Base-by-base conservation (phyloP, 2,888 invertebrate genomes). In the Acheta domesticus region DNA sequence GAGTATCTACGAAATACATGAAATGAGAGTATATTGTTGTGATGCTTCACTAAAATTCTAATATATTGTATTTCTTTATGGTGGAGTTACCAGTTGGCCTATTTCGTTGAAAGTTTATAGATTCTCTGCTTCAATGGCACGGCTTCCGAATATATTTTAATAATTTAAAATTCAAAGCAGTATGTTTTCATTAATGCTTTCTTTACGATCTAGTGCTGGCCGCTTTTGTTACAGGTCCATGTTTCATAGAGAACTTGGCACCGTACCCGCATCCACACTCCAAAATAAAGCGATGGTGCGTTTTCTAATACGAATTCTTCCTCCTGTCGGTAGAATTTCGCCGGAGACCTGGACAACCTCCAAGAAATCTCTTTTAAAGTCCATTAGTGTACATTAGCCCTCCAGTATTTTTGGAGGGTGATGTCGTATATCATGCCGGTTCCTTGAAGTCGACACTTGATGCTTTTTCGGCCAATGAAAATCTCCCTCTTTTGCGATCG, bases 231-330 rank as follows among this genome's bases (percentile, higher is more conserved):
- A 62, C 62, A 19, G 62, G n/a, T n/a, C 62, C 62, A 62, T 62
- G 62, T 62, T 62, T 62, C 62, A 62, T 62, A 62, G 62, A 62
- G 12, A 62, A 62, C 62, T 62, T 62, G 62, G 62, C 62, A 62
- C 14, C 62, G n/a, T 11, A n/a, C n/a, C 62, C n/a, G n/a, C 62
- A 62, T 62, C 62, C 36, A 36, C 36, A 36, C 36, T 36, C 36
- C n/a, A 62, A 62, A 62, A 62, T 62, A 62, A 62, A 62, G 62
- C 62, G n/a, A 19, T 62, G 14, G 62, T 62, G 62, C 62, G 14
- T n/a, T 62, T 62, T 62, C 62, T 62, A 62, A 62, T 62, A 62
- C 62, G 62, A n/a, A 62, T n/a, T 62, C 62, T n/a, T 62, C 62
- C 62, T 62, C 62, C 36, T 36, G 62, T 62, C 62, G 62, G 62